Evolutionary conservation across 2,113 vertebrate genomes (phyloP).

Genomic region (Heptranchias perlo): DNA sequence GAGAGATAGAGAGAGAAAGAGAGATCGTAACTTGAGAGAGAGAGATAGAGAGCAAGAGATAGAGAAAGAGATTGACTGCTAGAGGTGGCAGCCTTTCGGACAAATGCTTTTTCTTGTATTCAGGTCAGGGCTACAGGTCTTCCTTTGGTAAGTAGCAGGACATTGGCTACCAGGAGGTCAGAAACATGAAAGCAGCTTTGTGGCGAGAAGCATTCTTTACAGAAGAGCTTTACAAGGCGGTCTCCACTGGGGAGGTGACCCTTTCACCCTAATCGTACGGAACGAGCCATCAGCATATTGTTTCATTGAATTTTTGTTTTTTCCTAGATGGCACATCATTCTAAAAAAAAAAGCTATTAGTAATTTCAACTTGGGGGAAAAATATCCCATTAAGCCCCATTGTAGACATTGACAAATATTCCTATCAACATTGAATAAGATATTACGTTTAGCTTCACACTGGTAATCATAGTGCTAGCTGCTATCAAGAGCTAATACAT

Average conservation of each 20-base stretch:
- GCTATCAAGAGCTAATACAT: background rate
- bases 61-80: background rate
- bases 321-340: background rate
- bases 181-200: background rate
- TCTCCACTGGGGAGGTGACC: background rate
- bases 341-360: background rate
- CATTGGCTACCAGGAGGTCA: background rate
- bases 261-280: background rate
- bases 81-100: background rate
- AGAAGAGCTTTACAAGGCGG: background rate
- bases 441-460: background rate
- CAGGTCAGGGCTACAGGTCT: background rate
- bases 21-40: background rate
- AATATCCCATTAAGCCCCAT: background rate
- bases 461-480: background rate
- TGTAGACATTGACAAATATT: background rate
- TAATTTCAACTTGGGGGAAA: background rate
- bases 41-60: background rate
- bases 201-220: background rate
- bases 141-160: background rate
- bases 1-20: background rate
- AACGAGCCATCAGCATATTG: background rate
- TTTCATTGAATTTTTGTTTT: background rate
- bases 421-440: background rate
- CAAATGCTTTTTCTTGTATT: background rate